Base-by-base conservation (phyloP, 2,113 vertebrate species). In the Columba janthina region DNA sequence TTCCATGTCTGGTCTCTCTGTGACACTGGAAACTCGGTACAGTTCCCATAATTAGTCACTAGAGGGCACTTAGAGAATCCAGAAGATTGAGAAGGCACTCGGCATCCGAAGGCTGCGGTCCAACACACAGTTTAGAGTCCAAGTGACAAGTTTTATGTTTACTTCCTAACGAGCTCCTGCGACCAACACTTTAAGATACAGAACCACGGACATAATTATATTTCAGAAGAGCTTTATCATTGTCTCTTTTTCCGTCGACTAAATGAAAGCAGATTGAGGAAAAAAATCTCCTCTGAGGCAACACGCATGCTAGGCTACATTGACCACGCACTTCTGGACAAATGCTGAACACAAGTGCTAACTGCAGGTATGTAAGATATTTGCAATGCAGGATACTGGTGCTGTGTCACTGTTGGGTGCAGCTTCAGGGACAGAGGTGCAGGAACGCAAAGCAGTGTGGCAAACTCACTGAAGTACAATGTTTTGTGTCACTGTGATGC, bases 41-140 rank as follows among this genome's bases (percentile, higher is more conserved):
- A 5, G 44, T 72, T 56, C 70, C 60, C 36, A 56, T 36, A 51
- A 75, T 48, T 11, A 42, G 85, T 78, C 95, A 61, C 90, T 93
- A 95, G 96, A 88, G 93, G 95, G 92, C 93, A 85, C 95, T 65
- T 78, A n/a, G 1, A 50, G 74, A 96, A 82, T 11, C 74, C 54
- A 53, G 56, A 73, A 95, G 44, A 51, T 1, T 17, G 42, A 71
- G 38, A 75, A 51, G 1, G 14, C 2, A 8, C 57, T 56, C 9
- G 19, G 5, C 50, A 42, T 32, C 46, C 28, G 20, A 70, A 42
- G 32, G 34, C 32, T 50, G 20, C 9, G 3, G 38, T 76, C 46
- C 58, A 8, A 8, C 48, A 14, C 48, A 44, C n/a, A 38, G 32
- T 58, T 58, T 25, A 4, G 25, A 56, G 22, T 51, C 29, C 32